These are phyloP conservation scores for Crocuta crocuta DNA, from an alignment of 2,113 vertebrate genomes.

Conservation along the genomic window DNA sequence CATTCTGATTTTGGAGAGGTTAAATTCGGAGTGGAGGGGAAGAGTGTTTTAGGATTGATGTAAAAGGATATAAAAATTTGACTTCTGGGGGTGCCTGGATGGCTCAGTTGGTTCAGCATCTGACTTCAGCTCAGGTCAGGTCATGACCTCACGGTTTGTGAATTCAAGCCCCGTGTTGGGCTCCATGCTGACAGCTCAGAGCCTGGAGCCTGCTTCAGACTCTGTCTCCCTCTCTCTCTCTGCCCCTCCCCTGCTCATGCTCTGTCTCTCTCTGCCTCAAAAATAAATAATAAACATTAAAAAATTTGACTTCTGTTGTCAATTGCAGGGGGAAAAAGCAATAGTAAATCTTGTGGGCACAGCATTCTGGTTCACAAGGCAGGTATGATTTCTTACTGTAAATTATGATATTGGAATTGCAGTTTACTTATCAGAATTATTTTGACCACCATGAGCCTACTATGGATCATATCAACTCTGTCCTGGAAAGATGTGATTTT, in stretches of 20 bases:
- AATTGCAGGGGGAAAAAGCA: not conserved
- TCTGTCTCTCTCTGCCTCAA: no score
- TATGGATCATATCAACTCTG: not conserved
- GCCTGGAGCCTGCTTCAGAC: no score
- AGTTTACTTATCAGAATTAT: not conserved
- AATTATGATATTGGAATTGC: not conserved
- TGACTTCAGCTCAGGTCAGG: not conserved
- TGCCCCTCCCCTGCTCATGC: no score
- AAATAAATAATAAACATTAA: not conserved
- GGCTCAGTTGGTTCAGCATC: not conserved
- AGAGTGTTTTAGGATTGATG: not conserved
- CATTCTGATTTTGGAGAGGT: not conserved
- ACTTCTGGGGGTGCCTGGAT: not conserved
- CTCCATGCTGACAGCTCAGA: not conserved
- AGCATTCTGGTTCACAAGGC: not conserved
- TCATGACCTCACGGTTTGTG: not conserved
- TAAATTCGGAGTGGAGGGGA: not conserved
- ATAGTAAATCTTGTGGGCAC: not conserved
- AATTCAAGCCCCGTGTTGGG: not conserved
- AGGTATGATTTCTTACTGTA: not conserved
- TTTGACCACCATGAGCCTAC: not conserved
- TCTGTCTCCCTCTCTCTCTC: no score
- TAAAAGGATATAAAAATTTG: not conserved
- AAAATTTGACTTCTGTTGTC: not conserved
- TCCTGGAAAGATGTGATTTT: not conserved